Base-by-base conservation (phyloP, 2,888 invertebrate genomes). In the Enchytraeus crypticus region DNA sequence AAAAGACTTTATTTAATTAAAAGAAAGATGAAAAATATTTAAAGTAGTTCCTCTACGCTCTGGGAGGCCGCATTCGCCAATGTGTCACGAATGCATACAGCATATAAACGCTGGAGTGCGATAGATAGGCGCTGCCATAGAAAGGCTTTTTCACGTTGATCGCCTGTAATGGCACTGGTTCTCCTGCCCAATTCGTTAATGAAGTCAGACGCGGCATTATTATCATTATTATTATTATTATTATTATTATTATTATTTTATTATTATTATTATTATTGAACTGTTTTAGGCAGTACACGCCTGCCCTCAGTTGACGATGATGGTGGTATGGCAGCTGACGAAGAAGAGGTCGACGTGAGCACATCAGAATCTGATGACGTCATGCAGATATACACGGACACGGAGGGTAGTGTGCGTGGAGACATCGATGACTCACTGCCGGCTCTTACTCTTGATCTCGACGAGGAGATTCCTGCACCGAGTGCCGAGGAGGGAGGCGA, bases 311-410 rank as follows among this genome's bases (percentile, higher is more conserved):
- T 58, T 21, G 53, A 58, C 29, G 78, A 78, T 64, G 78, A 77
- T 56, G 64, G 71, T 8, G 71, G 72, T 53, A 18, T 21, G 8
- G 69, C 78, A 47, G 78, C 77, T 46, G 79, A 79, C 57, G 78
- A 77, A 46, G 79, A 79, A 57, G 79, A 66, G 2, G 23, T 65
- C 3, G 63, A 78, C 45, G 64, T 62, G n/a, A 63, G 57, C 45
- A 57, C 60, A 3, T 59, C 63, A 5, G 58, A 62, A 21, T 66
- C 65, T 21, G 59, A 53, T 14, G 53, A 53, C 18, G 33, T 27
- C 2, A 14, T 53, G n/a, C 59, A 53, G 30, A 27, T 59, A n/a
- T 29, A 43, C 5, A 59, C 33, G 23, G 53, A 54, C 30, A 33
- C 32, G 1, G 59, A 59, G 4, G 56, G 11, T 4, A 33, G 38